These are phyloP conservation scores for Ashinkailepas kermadecensis DNA, from an alignment of 2,888 invertebrate species.

Conservation along the genomic window DNA sequence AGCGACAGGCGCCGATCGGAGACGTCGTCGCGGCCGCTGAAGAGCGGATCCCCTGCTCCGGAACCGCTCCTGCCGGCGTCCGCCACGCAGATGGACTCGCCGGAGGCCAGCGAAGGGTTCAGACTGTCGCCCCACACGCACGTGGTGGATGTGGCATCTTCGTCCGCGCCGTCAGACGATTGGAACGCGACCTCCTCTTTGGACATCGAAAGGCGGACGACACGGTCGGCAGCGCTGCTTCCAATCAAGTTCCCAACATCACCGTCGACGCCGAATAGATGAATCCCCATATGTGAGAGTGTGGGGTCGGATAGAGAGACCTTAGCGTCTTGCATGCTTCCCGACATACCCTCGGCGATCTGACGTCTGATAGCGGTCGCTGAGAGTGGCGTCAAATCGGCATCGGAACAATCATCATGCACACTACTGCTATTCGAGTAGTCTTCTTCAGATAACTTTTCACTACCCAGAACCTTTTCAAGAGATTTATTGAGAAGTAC, in stretches of 20 bases:
- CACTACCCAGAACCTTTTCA: neutral
- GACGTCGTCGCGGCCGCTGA: neutral
- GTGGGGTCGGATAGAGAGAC: neutral
- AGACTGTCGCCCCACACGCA: neutral
- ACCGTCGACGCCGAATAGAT: neutral
- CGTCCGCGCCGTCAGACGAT: neutral
- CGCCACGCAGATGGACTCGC: neutral
- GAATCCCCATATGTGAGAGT: neutral
- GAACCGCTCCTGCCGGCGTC: neutral
- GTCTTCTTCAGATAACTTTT: neutral
- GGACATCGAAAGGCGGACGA: neutral
- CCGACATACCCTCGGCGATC: neutral
- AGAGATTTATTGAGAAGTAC: neutral
- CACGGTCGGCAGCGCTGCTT: neutral
- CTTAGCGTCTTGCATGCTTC: neutral
- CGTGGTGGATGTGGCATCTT: neutral
- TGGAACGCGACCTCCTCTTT: neutral
- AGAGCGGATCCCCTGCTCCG: neutral
- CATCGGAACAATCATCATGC: neutral
- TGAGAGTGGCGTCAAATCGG: neutral
- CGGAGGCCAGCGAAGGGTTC: neutral
- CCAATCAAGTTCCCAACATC: neutral
- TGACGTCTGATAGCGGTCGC: neutral
- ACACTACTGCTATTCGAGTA: too few relatives aligned
- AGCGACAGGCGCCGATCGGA: neutral